phyloP scores from a whole-genome alignment of 2,113 vertebrate genomes.

The Raphicerus campestris region DNA sequence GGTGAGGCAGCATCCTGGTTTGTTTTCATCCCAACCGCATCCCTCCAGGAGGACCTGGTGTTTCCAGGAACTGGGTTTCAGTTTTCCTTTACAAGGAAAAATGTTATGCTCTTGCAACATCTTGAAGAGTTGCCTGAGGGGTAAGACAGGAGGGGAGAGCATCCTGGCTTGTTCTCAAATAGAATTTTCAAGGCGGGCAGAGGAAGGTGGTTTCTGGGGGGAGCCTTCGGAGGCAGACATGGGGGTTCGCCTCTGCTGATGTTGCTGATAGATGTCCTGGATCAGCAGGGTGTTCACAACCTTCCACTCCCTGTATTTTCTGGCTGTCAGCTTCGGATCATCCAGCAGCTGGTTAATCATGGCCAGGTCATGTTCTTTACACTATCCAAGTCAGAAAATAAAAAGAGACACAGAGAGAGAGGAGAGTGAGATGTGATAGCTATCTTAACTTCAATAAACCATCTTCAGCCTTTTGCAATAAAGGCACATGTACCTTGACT shows the following conservation, averaged over 20 bases:
- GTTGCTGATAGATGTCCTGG: conserved; percentile 86
- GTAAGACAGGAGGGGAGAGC: not conserved
- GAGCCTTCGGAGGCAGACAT: conserved; percentile 62
- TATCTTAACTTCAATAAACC: not conserved
- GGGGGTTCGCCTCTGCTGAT: conserved; percentile 68
- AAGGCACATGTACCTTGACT: not conserved
- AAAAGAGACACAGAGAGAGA: not conserved
- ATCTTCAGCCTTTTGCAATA: not conserved
- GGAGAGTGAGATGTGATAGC: not conserved
- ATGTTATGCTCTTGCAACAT: not conserved
- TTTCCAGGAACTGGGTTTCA: not conserved
- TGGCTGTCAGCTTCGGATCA: conserved; percentile 85
- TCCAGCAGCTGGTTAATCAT: conserved; percentile 91
- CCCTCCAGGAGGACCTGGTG: conserved; percentile 14
- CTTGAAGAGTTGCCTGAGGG: not conserved
- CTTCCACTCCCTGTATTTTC: conserved; percentile 93
- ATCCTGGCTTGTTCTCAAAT: conserved; percentile 68
- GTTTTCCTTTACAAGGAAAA: conserved; percentile 56
- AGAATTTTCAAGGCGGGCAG: conserved; percentile 64
- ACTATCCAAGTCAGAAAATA: conserved; percentile 78
- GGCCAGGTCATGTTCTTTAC: conserved; percentile 93
- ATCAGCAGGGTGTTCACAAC: conserved; percentile 87
- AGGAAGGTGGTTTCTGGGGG: conserved; percentile 27
- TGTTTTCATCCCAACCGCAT: not conserved
- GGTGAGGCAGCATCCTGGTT: fast-evolving